Base-by-base conservation (phyloP, 2,888 invertebrate species). In the Ariolimax columbianus region DNA sequence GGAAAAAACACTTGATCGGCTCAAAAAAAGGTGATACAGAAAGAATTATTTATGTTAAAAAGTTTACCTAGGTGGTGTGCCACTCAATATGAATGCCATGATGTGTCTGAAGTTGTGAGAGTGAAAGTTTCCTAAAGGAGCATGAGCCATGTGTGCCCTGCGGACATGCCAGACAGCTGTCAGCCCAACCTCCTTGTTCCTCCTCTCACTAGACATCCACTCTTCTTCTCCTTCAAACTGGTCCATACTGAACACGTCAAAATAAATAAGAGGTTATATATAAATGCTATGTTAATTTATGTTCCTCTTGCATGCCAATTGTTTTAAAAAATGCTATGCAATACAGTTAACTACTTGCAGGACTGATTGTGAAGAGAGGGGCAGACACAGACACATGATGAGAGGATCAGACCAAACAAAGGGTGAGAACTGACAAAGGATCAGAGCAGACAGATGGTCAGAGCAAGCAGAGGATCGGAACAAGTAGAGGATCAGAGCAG, bases 21-120 rank as follows among this genome's bases (percentile, higher is more conserved):
- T n/a, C n/a, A n/a, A n/a, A n/a, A 70, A 36, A 19, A 36, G 23
- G 23, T 3, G 23, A 55, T 23, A 55, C 17, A 36, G 36, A 2
- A 23, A 70, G 4, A 43, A 43, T n/a, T 26, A 43, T 43, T 0
- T 26, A 43, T 40, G 33, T 38, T n/a, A 7, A 19, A n/a, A 73
- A 9, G 30, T 33, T 36, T 89, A 93, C 93, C 91, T 90, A 55
- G 93, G 91, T 30, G 88, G 87, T 6, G 88, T 89, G 78, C 92
- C 91, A 84, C 92, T 91, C 11, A 94, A 90, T 47, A 94, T 90
- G 86, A 91, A 94, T 17, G 91, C 92, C 90, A 94, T 92, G 38
- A 94, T 90, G 66, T 92, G 91, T 82, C 92, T 89, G 89, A 94
- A 94, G 90, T 94, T 93, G 88, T 94, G 93, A 7, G 93, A 90